phyloP scores from a whole-genome alignment of 2,113 vertebrate genomes.

The Crotalus horridus region DNA sequence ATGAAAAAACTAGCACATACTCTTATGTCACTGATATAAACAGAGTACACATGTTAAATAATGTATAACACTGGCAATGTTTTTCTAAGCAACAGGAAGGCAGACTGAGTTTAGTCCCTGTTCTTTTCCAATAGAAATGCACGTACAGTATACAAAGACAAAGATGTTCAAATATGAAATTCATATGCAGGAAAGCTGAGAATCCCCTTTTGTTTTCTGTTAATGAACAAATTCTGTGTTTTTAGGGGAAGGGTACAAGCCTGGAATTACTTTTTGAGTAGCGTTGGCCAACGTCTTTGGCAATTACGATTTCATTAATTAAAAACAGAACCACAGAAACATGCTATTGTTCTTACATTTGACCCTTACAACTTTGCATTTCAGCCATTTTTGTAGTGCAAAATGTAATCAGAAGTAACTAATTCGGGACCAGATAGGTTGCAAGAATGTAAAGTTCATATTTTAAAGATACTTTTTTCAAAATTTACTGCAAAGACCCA shows the following conservation, averaged over 20 bases:
- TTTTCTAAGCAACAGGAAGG: constrained; percentile 40
- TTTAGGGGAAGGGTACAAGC: background rate
- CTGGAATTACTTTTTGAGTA: constrained; percentile 57
- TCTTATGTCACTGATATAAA: constrained; percentile 82
- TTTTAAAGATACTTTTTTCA: constrained; percentile 45
- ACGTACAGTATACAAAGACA: background rate
- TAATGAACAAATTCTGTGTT: background rate
- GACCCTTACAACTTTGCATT: constrained; percentile 60
- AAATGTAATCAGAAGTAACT: constrained; percentile 45
- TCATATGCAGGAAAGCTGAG: background rate
- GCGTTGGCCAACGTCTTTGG: constrained; percentile 70
- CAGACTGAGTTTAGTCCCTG: constrained; percentile 9
- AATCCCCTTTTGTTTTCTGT: constrained; percentile 18
- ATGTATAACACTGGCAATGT: constrained; percentile 60
- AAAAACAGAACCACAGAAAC: constrained; percentile 60
- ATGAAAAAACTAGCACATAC: constrained; percentile 72
- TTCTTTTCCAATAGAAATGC: background rate
- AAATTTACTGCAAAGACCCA: constrained; percentile 52
- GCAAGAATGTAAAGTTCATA: constrained; percentile 32
- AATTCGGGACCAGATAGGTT: constrained; percentile 41
- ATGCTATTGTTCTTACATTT: constrained; percentile 53
- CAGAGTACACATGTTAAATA: constrained; percentile 71
- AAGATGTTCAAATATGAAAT: background rate
- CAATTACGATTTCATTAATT: constrained; percentile 72
- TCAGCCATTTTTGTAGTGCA: constrained; percentile 61